These are phyloP conservation scores for Automeris io DNA, from an alignment of 2,888 invertebrate species.

Conservation along the genomic window DNA sequence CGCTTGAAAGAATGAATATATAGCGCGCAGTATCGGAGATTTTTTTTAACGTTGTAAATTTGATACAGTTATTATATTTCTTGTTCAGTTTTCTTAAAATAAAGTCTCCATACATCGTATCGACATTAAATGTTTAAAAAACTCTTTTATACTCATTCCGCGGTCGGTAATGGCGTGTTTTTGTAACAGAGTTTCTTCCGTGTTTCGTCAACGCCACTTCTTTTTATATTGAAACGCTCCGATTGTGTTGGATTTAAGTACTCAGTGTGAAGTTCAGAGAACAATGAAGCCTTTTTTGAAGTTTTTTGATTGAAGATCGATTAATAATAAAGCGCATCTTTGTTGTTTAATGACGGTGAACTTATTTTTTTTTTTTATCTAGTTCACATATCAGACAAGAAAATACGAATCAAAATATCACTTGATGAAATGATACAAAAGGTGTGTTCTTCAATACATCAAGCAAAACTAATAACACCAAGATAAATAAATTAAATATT, in stretches of 20 bases:
- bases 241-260: constrained; percentile 7
- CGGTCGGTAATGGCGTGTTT: not conserved
- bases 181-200: constrained; percentile 8
- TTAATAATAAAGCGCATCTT: no score
- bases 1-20: no score
- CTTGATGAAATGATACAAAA: no score
- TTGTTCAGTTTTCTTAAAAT: constrained; percentile 1
- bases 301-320: no score
- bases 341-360: no score
- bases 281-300: not conserved
- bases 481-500: no score
- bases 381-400: no score
- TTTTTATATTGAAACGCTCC: constrained; percentile 10
- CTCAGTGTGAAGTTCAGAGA: constrained; percentile 6
- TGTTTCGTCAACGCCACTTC: constrained; percentile 7
- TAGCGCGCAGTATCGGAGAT: not conserved
- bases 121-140: not conserved
- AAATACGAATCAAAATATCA: no score
- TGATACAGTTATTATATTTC: constrained; percentile 1
- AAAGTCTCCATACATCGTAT: not conserved
- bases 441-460: no score
- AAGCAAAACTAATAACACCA: no score
- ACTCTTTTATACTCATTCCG: constrained; percentile 1
- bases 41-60: constrained; percentile 1
- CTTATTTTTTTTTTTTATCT: no score